Percentiles rank a stretch among this genome's conserved stretches.
Conservation (phyloP, 2,113 vertebrate genomes). For the Beaufortia kweichowensis region DNA sequence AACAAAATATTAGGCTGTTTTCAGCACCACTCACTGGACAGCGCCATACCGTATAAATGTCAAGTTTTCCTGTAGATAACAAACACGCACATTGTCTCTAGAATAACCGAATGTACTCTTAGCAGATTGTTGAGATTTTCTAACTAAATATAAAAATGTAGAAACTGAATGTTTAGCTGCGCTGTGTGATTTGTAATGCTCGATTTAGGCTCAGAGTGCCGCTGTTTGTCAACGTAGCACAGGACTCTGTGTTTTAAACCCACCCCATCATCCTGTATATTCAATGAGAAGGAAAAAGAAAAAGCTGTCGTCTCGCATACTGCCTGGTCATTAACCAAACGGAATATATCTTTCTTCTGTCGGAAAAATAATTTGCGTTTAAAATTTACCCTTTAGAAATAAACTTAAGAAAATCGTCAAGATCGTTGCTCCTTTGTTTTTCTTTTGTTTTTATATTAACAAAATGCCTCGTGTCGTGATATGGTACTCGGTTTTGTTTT, state of each 20-base stretch:
- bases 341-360: neutral
- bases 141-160: neutral
- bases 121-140: too few relatives aligned
- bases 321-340: neutral
- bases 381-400: neutral
- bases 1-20: neutral
- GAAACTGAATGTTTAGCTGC: neutral
- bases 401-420: neutral
- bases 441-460: neutral
- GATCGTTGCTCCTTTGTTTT: too few relatives aligned
- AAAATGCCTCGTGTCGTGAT: conserved; percentile 50
- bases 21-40: conserved; percentile 3
- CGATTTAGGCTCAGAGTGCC: conserved; percentile 23
- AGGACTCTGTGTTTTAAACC: neutral
- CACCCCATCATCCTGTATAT: neutral
- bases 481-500: conserved; percentile 54
- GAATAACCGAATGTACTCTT: neutral
- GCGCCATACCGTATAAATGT: neutral
- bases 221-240: conserved; percentile 52
- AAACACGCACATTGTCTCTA: neutral
- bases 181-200: neutral
- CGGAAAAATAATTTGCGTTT: neutral
- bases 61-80: too few relatives aligned
- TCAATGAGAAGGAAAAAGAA: neutral
- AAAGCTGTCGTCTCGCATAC: neutral